phyloP scores from a whole-genome alignment of 2,797 vertebrate species.

The Threskiornis aethiopicus region DNA sequence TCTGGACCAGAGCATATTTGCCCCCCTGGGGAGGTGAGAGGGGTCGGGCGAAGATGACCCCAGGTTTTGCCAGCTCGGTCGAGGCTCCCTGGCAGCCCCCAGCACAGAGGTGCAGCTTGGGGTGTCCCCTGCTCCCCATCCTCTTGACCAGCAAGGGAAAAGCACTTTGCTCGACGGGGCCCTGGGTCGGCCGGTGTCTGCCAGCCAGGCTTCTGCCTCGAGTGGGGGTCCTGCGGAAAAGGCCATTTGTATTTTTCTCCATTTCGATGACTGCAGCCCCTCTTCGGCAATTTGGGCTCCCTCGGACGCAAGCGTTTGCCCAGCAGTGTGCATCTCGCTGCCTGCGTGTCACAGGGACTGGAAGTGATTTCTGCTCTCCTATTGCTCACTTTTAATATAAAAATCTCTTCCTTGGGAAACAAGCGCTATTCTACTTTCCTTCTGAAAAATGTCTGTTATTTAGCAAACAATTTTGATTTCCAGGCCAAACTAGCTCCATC shows the following conservation, averaged over 20 bases:
- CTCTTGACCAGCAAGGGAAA: neutral
- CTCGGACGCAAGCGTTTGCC: neutral
- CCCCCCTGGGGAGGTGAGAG: neutral
- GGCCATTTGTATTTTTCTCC: neutral
- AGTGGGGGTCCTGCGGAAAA: neutral
- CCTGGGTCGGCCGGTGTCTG: neutral
- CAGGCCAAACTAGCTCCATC: neutral
- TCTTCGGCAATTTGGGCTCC: neutral
- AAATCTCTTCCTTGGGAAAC: neutral
- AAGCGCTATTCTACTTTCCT: neutral
- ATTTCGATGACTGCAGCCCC: neutral
- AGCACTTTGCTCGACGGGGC: neutral
- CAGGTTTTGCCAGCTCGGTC: neutral
- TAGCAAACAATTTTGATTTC: neutral
- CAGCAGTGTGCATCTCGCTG: fast-evolving
- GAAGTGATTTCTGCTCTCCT: neutral
- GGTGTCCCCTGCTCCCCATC: neutral
- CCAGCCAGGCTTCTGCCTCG: neutral
- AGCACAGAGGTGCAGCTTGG: neutral
- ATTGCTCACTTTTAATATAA: neutral
- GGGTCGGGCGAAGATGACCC: fast-evolving
- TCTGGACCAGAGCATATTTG: neutral
- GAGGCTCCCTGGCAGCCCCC: neutral
- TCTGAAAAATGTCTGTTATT: neutral
- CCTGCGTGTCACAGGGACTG: neutral